These are phyloP conservation scores for Pristis pectinata DNA, from an alignment of 2,797 vertebrate genomes.

Conservation along the genomic window DNA sequence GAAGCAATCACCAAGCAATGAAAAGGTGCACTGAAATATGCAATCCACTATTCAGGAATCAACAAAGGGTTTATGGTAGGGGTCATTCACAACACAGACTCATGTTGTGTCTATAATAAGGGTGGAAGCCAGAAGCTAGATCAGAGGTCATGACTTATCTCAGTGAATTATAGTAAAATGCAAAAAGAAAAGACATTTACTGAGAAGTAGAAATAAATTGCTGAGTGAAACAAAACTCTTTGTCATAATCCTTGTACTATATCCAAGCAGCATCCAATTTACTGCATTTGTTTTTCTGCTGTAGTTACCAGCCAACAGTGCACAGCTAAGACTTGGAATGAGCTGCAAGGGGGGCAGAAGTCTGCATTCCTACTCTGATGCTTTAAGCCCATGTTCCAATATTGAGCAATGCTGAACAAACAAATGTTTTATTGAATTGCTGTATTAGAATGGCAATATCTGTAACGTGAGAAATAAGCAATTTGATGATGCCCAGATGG, in stretches of 20 bases:
- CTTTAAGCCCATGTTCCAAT: neutral
- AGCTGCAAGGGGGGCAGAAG: neutral
- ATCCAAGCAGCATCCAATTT: neutral
- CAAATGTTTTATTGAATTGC: neutral
- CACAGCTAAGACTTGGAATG: neutral
- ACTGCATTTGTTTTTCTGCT: neutral
- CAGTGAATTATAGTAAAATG: neutral
- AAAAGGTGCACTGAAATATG: neutral
- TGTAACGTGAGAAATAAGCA: neutral
- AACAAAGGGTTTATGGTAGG: neutral
- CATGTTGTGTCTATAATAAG: constrained; percentile 19
- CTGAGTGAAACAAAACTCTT: neutral
- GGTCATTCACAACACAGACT: neutral
- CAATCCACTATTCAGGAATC: constrained; percentile 17
- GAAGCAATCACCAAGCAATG: neutral
- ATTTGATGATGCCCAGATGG: neutral
- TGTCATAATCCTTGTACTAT: neutral
- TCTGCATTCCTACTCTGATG: neutral
- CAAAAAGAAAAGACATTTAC: constrained; percentile 7
- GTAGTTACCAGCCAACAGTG: neutral
- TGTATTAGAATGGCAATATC: neutral
- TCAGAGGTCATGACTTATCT: constrained; percentile 15
- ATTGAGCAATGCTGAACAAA: neutral
- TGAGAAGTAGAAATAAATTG: neutral
- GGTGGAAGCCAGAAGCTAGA: neutral